A percentile compares a stretch with the other conserved stretches of the same genome.
These are phyloP conservation scores for Microcebus griseorufus DNA, from an alignment of 2,113 vertebrate species.

Conservation along the genomic window DNA sequence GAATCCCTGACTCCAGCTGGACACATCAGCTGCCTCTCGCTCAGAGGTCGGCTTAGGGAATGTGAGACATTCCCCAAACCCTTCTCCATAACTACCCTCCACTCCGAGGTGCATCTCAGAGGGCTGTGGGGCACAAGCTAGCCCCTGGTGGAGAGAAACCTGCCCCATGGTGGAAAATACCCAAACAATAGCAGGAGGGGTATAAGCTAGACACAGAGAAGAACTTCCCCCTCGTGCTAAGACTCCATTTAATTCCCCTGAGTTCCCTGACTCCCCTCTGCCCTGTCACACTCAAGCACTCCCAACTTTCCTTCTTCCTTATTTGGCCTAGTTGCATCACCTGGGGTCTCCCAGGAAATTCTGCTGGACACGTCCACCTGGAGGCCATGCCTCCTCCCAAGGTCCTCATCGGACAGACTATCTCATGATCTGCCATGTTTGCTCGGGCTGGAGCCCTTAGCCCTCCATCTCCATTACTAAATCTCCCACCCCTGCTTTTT, in stretches of 20 bases:
- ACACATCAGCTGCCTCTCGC: not conserved
- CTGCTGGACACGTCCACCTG: not conserved
- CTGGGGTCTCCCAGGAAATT: not conserved
- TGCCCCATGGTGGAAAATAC: not conserved
- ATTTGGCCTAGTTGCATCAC: not conserved
- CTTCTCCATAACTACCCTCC: not conserved
- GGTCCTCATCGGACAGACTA: not conserved
- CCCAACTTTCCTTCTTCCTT: not conserved
- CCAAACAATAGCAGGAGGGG: not conserved
- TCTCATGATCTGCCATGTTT: not conserved
- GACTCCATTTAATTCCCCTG: not conserved
- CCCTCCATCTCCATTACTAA: too few species aligned
- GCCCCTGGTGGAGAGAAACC: not conserved
- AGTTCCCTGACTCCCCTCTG: not conserved
- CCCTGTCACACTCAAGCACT: not conserved
- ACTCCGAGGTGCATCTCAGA: not conserved
- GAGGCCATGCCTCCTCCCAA: not conserved
- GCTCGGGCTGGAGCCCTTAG: not conserved
- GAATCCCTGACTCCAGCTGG: constrained; percentile 60
- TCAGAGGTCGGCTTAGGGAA: not conserved
- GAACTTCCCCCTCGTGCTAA: not conserved
- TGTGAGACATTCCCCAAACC: not conserved
- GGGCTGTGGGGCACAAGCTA: not conserved
- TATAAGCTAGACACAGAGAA: not conserved
- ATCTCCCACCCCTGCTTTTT: not conserved